These are phyloP conservation scores for Rhipidura dahli DNA, from an alignment of 2,113 vertebrate genomes.

Conservation along the genomic window DNA sequence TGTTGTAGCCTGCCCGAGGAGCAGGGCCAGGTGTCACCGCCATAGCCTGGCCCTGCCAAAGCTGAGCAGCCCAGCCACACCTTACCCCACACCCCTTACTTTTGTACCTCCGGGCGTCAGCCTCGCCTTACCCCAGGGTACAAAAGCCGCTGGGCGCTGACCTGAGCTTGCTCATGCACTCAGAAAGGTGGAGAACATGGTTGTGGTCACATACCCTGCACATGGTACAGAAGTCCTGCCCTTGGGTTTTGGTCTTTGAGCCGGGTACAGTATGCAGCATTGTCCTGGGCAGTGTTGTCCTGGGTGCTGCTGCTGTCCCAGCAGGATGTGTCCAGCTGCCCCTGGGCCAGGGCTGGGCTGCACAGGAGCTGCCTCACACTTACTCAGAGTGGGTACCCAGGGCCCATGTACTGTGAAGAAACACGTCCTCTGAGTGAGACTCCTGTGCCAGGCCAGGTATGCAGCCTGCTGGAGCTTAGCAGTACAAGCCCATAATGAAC, in stretches of 20 bases:
- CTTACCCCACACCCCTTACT: no score
- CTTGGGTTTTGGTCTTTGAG: fast-evolving
- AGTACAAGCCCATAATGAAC: neutral
- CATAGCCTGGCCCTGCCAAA: neutral
- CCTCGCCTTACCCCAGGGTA: fast-evolving
- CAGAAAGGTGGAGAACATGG: fast-evolving
- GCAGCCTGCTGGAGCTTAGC: neutral
- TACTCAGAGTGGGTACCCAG: fast-evolving
- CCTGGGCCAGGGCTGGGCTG: neutral
- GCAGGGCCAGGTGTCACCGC: fast-evolving
- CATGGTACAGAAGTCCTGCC: fast-evolving
- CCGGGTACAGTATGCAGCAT: fast-evolving
- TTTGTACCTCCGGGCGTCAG: neutral
- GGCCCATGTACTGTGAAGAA: neutral
- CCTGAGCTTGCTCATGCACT: fast-evolving
- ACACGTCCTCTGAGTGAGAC: neutral
- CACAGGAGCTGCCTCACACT: neutral
- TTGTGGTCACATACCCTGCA: fast-evolving
- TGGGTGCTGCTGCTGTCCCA: fast-evolving
- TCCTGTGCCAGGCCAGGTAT: fast-evolving
- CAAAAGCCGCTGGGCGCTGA: fast-evolving
- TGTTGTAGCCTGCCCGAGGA: fast-evolving
- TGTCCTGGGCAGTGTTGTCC: neutral
- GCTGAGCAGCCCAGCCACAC: neutral
- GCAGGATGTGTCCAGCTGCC: neutral